Base-by-base conservation (phyloP, 2,888 invertebrate species). In the Hofmannophila pseudospretella region DNA sequence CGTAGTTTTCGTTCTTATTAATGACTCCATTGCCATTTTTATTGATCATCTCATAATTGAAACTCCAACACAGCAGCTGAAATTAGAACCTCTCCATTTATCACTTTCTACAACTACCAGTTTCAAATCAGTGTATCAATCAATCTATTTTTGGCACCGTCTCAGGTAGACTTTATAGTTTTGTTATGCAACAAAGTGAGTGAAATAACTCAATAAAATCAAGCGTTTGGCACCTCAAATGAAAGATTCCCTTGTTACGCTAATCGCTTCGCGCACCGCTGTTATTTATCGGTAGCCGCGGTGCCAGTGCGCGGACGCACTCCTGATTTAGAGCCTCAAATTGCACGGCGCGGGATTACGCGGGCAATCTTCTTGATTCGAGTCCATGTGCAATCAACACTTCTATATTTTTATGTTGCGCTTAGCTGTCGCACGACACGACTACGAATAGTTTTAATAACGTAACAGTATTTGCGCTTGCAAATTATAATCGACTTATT, bases 241-340 rank as follows among this genome's bases (percentile, higher is more conserved):
- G 66, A 69, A 69, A 67, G 65, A 64, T 69, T 61, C 67, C 71
- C 67, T 74, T 73, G 74, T 78, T 74, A 77, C 66, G 68, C 74
- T 78, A 81, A 81, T 79, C 75, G 75, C 45, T 68, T 66, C 58
- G 62, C 57, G 50, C 60, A 55, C 45, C 45, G 53, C 51, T 62
- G 67, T 81, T 79, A 81, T 82, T 85, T 84, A 82, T 84, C 82
- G 80, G 84, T 79, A 82, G 85, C 82, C 42, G 67, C 45, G 54
- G 65, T 51, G 53, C 46, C 49, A 41, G 48, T 49, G 47, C 50
- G 58, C 63, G 54, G 58, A 59, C 58, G 60, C 56, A 59, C 62
- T 52, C 58, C 67, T 84, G 85, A 86, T 86, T 86, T 86, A 86
- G 53, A 67, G 73, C 69, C 74, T 70, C 67, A 86, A 85, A 86